These are phyloP conservation scores for Drosophila atripex DNA, from an alignment of 2,888 invertebrate genomes.

Conservation along the genomic window DNA sequence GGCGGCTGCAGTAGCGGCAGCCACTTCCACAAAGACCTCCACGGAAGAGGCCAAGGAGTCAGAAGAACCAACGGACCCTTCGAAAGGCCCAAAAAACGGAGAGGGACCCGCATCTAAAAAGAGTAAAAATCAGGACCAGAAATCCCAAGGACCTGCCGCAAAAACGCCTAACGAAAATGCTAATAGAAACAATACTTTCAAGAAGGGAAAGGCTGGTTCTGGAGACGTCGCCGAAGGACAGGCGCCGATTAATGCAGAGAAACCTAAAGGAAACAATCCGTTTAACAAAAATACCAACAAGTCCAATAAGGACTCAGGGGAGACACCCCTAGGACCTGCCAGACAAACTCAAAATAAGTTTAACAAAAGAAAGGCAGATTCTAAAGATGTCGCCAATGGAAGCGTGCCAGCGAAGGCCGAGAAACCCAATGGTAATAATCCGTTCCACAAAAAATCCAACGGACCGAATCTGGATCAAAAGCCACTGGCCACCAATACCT, in stretches of 20 bases:
- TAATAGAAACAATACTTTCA: neutral
- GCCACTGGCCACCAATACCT: neutral
- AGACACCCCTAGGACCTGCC: too few species aligned
- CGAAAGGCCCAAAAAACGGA: neutral
- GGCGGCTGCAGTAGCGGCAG: conserved; percentile 54
- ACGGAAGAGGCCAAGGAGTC: neutral
- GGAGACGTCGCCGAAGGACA: neutral
- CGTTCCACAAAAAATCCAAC: conserved; percentile 11
- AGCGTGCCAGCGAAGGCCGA: neutral
- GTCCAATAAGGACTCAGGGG: neutral
- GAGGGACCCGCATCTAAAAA: conserved; percentile 2
- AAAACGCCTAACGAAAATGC: neutral
- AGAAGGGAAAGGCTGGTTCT: neutral
- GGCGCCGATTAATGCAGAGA: neutral
- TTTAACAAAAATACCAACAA: neutral
- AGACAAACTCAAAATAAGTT: neutral
- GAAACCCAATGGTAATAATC: conserved; percentile 15
- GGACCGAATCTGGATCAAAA: neutral
- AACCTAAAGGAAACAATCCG: neutral
- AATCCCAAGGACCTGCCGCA: neutral
- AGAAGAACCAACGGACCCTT: neutral
- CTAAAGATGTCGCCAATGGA: neutral
- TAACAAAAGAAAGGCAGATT: neutral
- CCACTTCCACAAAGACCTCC: neutral
- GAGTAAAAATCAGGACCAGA: conserved; percentile 7